Base-by-base conservation (phyloP, 2,888 invertebrate genomes). In the Lepeophtheirus nordmannii region DNA sequence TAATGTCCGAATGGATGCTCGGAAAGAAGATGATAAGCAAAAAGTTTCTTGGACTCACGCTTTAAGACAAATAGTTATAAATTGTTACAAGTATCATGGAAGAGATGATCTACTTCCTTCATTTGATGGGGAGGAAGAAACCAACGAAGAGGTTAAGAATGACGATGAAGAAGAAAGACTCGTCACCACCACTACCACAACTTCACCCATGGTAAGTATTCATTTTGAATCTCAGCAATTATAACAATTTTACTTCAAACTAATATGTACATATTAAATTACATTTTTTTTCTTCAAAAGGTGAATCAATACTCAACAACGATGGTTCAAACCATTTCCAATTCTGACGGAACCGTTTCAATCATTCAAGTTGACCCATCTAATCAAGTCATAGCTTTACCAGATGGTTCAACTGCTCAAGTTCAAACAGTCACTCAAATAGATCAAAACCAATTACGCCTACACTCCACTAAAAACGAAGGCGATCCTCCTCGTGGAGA, bases 41-140 rank as follows among this genome's bases (percentile, higher is more conserved):
- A 91, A 92, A 84, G 93, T 93, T 77, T 93, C 93, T 67, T 96
- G 96, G 94, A 96, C 94, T 37, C 92, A 94, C 77, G 94, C 94
- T 39, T 80, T 96, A 71, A 82, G 94, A 62, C 92, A 93, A 78
- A 94, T 96, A 72, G 94, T 96, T 68, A 88, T 92, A 74, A 94
- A 94, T 79, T 96, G 96, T 78, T 96, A 96, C 81, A 93, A 92
- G 80, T 94, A 89, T 80, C 94, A 96, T 77, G 92, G 93, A 0
- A 82, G 94, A 71, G 93, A 93, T 78, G 94, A 96, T 76, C 81
- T 96, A 70, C 79, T 96, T 73, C 93, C 94, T 17, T 90, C 92
- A 56, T 94, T 94, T 79, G 87, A 84, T 65, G 93, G 92, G 74
- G 90, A 91, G 68, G 89, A 90, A 68, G 90, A 90, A 38, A 69